Evolutionary conservation across 1,140 invertebrate genomes (phyloP).

Genomic region (Calliopsis andreniformis): DNA sequence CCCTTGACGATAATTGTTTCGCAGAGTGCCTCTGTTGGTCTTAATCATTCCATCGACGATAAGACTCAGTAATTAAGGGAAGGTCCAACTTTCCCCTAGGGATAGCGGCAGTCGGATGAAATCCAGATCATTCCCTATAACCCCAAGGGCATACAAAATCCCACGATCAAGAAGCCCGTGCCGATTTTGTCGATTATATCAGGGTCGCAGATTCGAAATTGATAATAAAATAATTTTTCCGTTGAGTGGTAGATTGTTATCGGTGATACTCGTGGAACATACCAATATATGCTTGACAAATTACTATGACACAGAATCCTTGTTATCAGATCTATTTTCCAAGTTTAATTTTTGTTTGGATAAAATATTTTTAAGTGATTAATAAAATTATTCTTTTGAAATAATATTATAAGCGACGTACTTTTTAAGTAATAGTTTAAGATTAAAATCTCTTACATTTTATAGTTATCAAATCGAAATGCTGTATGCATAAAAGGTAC

Average conservation of each 20-base stretch:
- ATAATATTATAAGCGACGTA: too few species aligned
- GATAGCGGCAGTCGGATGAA: conserved; percentile 68
- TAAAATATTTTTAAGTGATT: too few species aligned
- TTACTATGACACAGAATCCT: neutral
- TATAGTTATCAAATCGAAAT: too few species aligned
- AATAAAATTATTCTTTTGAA: too few species aligned
- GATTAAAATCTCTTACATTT: too few species aligned
- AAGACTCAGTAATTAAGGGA: conserved; percentile 76
- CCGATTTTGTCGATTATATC: conserved; percentile 50
- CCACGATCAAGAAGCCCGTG: conserved; percentile 60
- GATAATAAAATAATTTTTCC: conserved; percentile 51
- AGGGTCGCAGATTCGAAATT: conserved; percentile 49
- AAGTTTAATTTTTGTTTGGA: too few species aligned
- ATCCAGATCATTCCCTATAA: conserved; percentile 71
- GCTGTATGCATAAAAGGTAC: too few species aligned
- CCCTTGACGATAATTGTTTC: conserved; percentile 35
- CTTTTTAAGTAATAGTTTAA: too few species aligned
- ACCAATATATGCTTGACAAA: conserved; percentile 24
- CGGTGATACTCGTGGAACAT: conserved; percentile 68
- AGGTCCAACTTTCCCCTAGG: conserved; percentile 65
- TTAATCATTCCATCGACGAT: conserved; percentile 62
- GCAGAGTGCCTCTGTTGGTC: conserved; percentile 18
- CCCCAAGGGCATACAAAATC: conserved; percentile 63
- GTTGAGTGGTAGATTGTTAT: conserved; percentile 66
- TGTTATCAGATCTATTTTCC: neutral